A percentile compares a stretch with the other conserved stretches of the same genome.
Evolutionary conservation across 1,140 invertebrate species (phyloP).

Genomic region (Drosophila sucinea): DNA sequence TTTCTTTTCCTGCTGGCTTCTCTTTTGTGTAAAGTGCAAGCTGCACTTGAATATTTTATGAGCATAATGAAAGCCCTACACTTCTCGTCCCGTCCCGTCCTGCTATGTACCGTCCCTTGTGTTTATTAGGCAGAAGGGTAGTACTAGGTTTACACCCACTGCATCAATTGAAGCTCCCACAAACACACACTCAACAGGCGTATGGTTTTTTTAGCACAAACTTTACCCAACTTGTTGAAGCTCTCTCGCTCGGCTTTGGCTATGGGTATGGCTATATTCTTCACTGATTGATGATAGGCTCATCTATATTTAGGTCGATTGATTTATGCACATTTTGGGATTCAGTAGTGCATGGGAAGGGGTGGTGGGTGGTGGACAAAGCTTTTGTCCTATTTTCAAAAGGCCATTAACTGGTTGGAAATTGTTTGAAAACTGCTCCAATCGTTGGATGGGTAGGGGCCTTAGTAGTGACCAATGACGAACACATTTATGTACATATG

Average conservation of each 20-base stretch:
- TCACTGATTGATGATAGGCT: conserved; percentile 15
- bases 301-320: conserved; percentile 22
- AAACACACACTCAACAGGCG: conserved; percentile 5
- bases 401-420: conserved; percentile 13
- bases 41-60: conserved; percentile 64
- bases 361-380: background rate
- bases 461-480: background rate
- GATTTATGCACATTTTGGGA: conserved; percentile 9
- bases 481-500: conserved; percentile 12
- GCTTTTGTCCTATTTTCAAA: conserved; percentile 20
- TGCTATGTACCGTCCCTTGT: background rate
- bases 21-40: conserved; percentile 39
- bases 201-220: background rate
- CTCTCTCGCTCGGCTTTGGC: background rate
- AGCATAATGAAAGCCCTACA: conserved; percentile 42
- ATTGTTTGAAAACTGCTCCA: conserved; percentile 7
- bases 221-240: conserved; percentile 17
- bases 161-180: background rate
- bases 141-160: background rate
- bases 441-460: background rate
- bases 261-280: background rate
- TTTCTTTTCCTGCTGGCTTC: background rate
- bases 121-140: conserved; percentile 16
- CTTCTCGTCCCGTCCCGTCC: background rate
- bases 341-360: background rate